Percentiles rank a stretch among this genome's conserved stretches.
Evolutionary conservation across 1,140 invertebrate species (phyloP).

Genomic region (Drosophila prosaltans): DNA sequence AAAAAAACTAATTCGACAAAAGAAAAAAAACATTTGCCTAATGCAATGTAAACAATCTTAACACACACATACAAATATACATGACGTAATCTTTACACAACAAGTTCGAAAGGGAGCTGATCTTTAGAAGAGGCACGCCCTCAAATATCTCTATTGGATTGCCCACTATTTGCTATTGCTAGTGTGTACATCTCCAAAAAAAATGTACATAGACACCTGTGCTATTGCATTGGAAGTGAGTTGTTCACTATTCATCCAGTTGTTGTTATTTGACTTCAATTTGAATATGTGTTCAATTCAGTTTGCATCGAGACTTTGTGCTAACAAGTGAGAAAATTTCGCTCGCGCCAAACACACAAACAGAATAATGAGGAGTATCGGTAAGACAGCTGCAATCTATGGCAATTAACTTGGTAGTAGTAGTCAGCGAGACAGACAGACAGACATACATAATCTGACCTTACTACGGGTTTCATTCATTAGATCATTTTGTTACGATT

Average conservation of each 20-base stretch:
- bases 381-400: slow-evolving; percentile 58
- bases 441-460: slow-evolving; percentile 23
- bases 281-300: slow-evolving; percentile 73
- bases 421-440: slow-evolving; percentile 19
- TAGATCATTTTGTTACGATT: slow-evolving; percentile 57
- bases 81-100: slow-evolving; percentile 35
- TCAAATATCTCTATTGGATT: neutral
- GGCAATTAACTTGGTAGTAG: slow-evolving; percentile 38
- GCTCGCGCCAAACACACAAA: neutral
- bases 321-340: slow-evolving; percentile 21
- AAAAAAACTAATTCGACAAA: neutral
- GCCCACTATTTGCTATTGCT: slow-evolving; percentile 1
- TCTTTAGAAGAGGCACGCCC: slow-evolving; percentile 13
- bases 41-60: slow-evolving; percentile 33
- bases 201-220: slow-evolving; percentile 11
- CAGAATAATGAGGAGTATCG: slow-evolving; percentile 58
- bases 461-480: slow-evolving; percentile 69
- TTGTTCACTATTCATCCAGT: slow-evolving; percentile 40
- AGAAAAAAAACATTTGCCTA: slow-evolving; percentile 3
- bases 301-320: slow-evolving; percentile 59
- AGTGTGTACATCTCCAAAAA: neutral
- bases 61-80: neutral
- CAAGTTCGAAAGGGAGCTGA: neutral
- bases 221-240: slow-evolving; percentile 52
- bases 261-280: slow-evolving; percentile 44